Percentiles rank a stretch among this genome's conserved stretches.
Evolutionary conservation across 2,888 invertebrate species (phyloP).

Genomic region (Pachymerium ferrugineum): DNA sequence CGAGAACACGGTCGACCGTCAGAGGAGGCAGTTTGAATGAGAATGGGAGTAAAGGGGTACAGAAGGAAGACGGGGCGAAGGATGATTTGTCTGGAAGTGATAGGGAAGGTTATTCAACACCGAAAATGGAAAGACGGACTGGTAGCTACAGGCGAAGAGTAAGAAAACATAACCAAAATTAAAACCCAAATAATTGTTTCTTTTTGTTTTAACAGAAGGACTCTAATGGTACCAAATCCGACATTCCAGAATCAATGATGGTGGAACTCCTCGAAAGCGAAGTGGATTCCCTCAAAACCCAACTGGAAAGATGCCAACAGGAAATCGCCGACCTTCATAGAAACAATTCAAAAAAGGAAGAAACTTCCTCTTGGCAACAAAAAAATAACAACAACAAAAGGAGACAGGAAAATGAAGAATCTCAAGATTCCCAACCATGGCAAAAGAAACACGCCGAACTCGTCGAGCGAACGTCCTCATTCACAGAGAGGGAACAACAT

Average conservation of each 20-base stretch:
- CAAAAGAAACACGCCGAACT: background rate
- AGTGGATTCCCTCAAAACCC: constrained; percentile 68
- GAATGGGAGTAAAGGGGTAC: constrained; percentile 44
- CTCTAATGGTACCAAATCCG: constrained; percentile 27
- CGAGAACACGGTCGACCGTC: constrained; percentile 44
- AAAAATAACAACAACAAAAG: background rate
- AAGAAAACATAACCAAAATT: no score
- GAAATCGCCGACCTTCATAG: constrained; percentile 54
- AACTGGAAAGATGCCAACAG: constrained; percentile 60
- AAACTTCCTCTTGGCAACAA: background rate
- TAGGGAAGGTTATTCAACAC: background rate
- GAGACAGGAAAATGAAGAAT: background rate
- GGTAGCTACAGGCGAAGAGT: background rate
- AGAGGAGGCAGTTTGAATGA: background rate
- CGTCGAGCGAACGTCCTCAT: constrained; percentile 2
- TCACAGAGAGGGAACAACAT: constrained; percentile 32
- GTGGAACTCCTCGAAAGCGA: constrained; percentile 41
- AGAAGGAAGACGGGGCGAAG: constrained; percentile 64
- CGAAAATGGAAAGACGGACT: background rate
- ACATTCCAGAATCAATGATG: constrained; percentile 37
- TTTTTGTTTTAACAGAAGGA: constrained; percentile 16
- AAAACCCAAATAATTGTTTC: background rate
- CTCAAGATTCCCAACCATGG: background rate
- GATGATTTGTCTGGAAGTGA: constrained; percentile 49
- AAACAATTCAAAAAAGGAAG: background rate